Evolutionary conservation across 2,797 vertebrate genomes (phyloP).

Genomic region (Dromococcyx pavoninus): DNA sequence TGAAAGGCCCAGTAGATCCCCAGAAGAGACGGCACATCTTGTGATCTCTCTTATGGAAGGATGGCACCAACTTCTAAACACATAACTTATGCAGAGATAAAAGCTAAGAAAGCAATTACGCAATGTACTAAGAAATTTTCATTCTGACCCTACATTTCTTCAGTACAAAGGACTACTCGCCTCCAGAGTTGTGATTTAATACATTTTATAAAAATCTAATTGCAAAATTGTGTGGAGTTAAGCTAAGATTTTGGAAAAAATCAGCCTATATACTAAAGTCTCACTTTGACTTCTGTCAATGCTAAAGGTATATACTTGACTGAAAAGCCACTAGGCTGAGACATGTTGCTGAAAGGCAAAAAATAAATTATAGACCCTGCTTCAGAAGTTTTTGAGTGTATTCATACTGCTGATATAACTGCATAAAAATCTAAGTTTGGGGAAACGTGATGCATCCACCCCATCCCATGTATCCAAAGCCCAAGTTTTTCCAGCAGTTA

Average conservation of each 20-base stretch:
- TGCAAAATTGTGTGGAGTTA: background rate
- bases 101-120: background rate
- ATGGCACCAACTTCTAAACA: background rate
- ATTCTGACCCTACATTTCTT: background rate
- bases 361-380: background rate
- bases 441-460: rapidly evolving
- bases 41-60: background rate
- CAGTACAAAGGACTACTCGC: background rate
- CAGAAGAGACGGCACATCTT: background rate
- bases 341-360: rapidly evolving
- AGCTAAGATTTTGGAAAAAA: background rate
- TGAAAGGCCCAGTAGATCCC: background rate
- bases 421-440: background rate
- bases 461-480: background rate
- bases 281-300: background rate
- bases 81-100: too few species aligned
- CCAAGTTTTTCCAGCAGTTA: background rate
- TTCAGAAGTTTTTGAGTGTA: background rate
- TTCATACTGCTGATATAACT: background rate
- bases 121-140: background rate
- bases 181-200: background rate
- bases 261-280: background rate
- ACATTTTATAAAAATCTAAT: background rate
- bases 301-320: background rate
- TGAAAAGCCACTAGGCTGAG: background rate